Evolutionary conservation across 2,797 vertebrate species (phyloP).

Genomic region (Corythornis leucogaster): DNA sequence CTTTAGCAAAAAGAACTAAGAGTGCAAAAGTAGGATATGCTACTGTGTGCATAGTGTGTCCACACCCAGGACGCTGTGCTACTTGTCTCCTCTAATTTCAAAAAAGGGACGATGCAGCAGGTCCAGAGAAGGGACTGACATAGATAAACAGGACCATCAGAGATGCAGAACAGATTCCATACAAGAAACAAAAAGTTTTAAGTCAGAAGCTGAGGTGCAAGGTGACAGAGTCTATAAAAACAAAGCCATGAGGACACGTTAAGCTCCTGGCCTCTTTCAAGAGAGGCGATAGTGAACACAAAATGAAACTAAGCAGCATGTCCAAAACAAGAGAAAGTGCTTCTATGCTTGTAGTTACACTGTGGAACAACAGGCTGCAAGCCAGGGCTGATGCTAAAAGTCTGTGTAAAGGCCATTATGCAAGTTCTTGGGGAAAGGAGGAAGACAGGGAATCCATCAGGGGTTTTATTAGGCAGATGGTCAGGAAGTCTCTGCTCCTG

Average conservation of each 20-base stretch:
- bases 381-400: neutral
- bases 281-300: neutral
- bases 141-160: neutral
- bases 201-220: neutral
- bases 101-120: neutral
- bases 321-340: neutral
- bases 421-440: neutral
- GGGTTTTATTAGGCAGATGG: neutral
- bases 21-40: neutral
- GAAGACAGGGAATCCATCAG: neutral
- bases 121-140: neutral
- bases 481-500: neutral
- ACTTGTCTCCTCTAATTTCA: neutral
- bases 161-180: neutral
- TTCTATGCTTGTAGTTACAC: neutral
- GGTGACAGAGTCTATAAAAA: neutral
- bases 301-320: neutral
- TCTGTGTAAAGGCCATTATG: neutral
- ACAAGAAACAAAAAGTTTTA: neutral
- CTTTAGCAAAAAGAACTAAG: neutral
- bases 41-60: neutral
- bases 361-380: neutral
- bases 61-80: neutral
- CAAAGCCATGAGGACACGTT: neutral
- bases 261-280: neutral